Evolutionary conservation across 2,888 invertebrate genomes (phyloP).

Genomic region (Cosmorhoe ocellata): DNA sequence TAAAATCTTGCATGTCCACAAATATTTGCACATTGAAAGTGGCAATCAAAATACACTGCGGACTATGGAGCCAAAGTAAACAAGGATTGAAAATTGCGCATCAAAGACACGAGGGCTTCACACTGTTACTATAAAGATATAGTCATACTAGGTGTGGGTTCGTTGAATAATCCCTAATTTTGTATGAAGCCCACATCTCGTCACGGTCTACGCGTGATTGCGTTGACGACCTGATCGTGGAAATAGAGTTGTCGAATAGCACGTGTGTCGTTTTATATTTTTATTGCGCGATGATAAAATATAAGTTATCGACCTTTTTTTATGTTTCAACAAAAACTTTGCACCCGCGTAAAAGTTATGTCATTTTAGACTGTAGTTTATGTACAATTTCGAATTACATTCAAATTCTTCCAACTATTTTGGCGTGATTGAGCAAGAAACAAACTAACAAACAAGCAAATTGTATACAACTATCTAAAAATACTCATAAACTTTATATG

Average conservation of each 20-base stretch:
- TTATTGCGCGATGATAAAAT: conserved; percentile 13
- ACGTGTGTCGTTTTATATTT: conserved; percentile 20
- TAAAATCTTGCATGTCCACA: not conserved
- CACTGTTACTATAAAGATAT: too few relatives aligned
- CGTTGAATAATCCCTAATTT: conserved; percentile 72
- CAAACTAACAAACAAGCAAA: too few relatives aligned
- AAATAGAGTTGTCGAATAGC: conserved; percentile 36
- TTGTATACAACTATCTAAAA: too few relatives aligned
- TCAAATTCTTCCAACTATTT: too few relatives aligned
- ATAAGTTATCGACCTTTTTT: too few relatives aligned
- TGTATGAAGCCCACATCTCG: conserved; percentile 71
- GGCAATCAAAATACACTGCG: conserved; percentile 25
- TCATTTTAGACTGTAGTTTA: too few relatives aligned
- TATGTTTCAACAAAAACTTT: too few relatives aligned
- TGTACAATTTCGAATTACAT: too few relatives aligned
- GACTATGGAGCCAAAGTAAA: conserved; percentile 31
- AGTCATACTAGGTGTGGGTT: conserved; percentile 11
- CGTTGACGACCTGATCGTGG: conserved; percentile 48
- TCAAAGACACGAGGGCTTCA: conserved; percentile 33
- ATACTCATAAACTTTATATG: too few relatives aligned
- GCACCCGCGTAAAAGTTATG: too few relatives aligned
- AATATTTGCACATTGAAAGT: conserved; percentile 11
- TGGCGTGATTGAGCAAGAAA: too few relatives aligned
- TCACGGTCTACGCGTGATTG: conserved; percentile 55
- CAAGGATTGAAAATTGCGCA: conserved; percentile 53